Evolutionary conservation across 2,113 vertebrate genomes (phyloP), one percentile per base, ranked within the genome.

Genomic region (Chaetorhynchus papuensis): DNA sequence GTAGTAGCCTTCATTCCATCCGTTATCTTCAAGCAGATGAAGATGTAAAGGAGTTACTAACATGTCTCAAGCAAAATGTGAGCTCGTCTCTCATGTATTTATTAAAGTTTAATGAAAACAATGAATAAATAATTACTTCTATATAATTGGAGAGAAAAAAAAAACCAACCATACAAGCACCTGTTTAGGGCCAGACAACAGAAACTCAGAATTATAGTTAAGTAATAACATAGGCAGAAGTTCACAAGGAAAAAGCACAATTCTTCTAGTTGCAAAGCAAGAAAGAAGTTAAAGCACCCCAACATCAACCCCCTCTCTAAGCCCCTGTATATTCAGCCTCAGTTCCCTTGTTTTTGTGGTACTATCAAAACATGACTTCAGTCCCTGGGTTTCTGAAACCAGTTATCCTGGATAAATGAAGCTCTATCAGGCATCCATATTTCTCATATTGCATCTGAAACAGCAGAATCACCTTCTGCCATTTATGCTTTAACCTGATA

Each of bases 21-120:
- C 17, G 20, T 96, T 97, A 96, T 86, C 87, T 94, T 96, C 91
- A 96, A 94, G 83, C 27, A 59, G 85, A 96, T 89, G 80, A 97
- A 97, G 94, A 97, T 84, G 82, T 92, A 97, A 93, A 66, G 86
- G 57, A 94, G 54, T 83, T 83, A 96, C 95, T 97, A 97, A 82
- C 31, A 74, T 26, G 49, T 82, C 56, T 83, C 91, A 97, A 96
- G 54, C 71, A 93, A 95, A 96, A 95, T 53, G 61, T 90, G 95
- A 83, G 89, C 57, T 90, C 94, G 35, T 61, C 59, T 77, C 59
- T 61, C 47, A 83, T 45, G 45, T 79, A 81, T 63, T 89, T n/a
- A 79, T 95, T 53, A 76, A 96, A 91, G 74, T 71, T 65, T 83
- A 96, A 93, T 35, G 6, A 78, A 95, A 93, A 71, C 20, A 76